Evolutionary conservation across 2,797 vertebrate genomes (phyloP).

Genomic region (Danio jaintianensis): DNA sequence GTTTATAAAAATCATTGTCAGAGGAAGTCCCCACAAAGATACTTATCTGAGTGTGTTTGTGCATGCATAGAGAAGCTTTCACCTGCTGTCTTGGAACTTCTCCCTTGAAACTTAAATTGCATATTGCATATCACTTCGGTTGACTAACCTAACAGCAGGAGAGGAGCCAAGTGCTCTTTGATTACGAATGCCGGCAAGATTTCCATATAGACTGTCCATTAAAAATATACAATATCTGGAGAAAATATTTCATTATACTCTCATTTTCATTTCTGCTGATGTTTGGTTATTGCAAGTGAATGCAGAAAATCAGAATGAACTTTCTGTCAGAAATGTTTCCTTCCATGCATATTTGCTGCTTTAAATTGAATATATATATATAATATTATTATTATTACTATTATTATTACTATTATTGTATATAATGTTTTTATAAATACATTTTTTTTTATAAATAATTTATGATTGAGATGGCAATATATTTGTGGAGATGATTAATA

Average conservation of each 20-base stretch:
- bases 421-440: too few relatives aligned
- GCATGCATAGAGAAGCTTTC: neutral
- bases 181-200: conserved; percentile 21
- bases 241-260: conserved; percentile 1
- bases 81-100: neutral
- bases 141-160: neutral
- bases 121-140: neutral
- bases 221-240: conserved; percentile 35
- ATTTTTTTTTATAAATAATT: too few relatives aligned
- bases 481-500: neutral
- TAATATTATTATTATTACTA: too few relatives aligned
- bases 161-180: neutral
- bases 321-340: neutral
- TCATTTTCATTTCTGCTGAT: conserved; percentile 10
- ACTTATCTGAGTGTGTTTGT: neutral
- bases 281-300: conserved; percentile 5
- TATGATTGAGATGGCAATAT: too few relatives aligned
- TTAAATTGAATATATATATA: neutral
- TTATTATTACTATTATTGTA: too few relatives aligned
- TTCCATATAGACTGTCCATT: conserved; percentile 26
- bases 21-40: too few relatives aligned
- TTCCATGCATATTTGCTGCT: neutral
- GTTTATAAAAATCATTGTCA: too few relatives aligned
- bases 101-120: neutral
- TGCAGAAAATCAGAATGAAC: neutral